phyloP scores from a whole-genome alignment of 2,888 invertebrate species.

The Oligia strigilis region DNA sequence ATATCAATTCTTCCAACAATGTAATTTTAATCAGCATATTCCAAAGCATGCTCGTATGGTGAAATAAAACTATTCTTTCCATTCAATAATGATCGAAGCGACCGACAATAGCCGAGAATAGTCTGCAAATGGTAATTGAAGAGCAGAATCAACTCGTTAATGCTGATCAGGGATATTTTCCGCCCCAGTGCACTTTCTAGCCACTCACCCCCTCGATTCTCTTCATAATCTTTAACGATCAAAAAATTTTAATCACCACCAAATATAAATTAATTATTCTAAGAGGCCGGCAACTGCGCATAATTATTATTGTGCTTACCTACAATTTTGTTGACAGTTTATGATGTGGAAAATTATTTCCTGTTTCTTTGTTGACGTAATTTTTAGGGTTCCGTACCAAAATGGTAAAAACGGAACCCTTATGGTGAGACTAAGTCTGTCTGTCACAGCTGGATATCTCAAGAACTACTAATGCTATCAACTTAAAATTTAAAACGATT shows the following conservation, averaged over 20 bases:
- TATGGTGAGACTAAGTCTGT: no score
- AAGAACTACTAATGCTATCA: no score
- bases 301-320: slow-evolving; percentile 31
- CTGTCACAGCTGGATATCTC: no score
- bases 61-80: slow-evolving; percentile 67
- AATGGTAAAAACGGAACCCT: no score
- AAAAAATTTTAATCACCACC: slow-evolving; percentile 23
- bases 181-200: slow-evolving; percentile 69
- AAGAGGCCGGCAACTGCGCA: slow-evolving; percentile 16
- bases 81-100: slow-evolving; percentile 71
- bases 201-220: slow-evolving; percentile 42
- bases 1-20: slow-evolving; percentile 21
- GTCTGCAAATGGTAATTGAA: slow-evolving; percentile 71
- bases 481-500: no score
- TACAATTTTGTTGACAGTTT: slow-evolving; percentile 41
- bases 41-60: slow-evolving; percentile 33
- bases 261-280: slow-evolving; percentile 14
- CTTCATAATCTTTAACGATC: slow-evolving; percentile 46
- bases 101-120: slow-evolving; percentile 66
- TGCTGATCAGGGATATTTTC: slow-evolving; percentile 72
- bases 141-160: slow-evolving; percentile 67
- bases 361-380: background rate
- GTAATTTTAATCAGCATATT: slow-evolving; percentile 48
- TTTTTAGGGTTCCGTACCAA: no score
- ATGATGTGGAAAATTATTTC: slow-evolving; percentile 11